Conservation (phyloP, 2,113 vertebrate genomes). For the Butastur rufipennis region DNA sequence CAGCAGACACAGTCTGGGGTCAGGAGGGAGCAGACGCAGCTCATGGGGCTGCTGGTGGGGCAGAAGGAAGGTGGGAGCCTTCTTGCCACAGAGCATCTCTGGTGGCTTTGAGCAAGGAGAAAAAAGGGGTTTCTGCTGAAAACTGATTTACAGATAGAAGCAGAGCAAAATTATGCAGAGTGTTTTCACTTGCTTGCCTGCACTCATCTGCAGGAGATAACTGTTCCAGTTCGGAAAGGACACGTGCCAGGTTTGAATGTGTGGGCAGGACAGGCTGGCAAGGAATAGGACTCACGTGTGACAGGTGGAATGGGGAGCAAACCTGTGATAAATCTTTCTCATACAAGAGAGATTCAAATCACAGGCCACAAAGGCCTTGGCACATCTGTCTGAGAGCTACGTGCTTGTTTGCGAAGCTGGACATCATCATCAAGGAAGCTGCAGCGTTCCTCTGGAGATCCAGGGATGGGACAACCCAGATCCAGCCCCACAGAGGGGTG, state of each 20-base stretch:
- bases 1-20: not conserved
- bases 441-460: not conserved
- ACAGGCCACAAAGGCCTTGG: not conserved
- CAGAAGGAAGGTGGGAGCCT: not conserved
- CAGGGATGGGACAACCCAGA: not conserved
- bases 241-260: not conserved
- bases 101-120: not conserved
- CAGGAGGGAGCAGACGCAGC: not conserved
- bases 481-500: fast-evolving
- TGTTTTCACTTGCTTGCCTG: not conserved
- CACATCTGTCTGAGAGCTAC: not conserved
- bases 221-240: not conserved
- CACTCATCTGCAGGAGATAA: not conserved
- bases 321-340: not conserved
- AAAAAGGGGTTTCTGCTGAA: not conserved
- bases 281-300: not conserved
- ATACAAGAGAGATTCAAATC: not conserved
- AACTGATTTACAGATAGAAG: not conserved
- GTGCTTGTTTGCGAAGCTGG: not conserved
- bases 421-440: not conserved
- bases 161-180: not conserved
- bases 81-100: not conserved
- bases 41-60: not conserved
- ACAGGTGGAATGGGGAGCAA: not conserved
- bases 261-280: not conserved